phyloP scores from a whole-genome alignment of 1,140 invertebrate genomes.

The Sycophaga agraensis region DNA sequence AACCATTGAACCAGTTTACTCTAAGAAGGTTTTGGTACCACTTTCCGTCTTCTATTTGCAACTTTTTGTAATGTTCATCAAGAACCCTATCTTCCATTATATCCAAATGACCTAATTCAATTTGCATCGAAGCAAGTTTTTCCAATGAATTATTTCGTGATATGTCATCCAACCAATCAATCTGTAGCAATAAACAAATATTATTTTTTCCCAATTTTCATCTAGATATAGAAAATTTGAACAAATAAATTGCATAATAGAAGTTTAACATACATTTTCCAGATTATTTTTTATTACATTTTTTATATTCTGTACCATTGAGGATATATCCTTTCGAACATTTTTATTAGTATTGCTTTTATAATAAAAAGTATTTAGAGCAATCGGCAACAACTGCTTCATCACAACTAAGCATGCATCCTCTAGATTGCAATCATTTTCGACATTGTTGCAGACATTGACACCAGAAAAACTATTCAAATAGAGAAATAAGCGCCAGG shows the following conservation, averaged over 20 bases:
- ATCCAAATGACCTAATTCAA: constrained; percentile 63
- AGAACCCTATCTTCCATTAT: constrained; percentile 61
- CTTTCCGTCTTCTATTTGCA: constrained; percentile 59
- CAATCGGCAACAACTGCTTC: background rate
- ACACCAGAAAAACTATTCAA: background rate
- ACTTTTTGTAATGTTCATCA: constrained; percentile 58
- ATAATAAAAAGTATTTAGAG: background rate
- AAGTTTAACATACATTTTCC: background rate
- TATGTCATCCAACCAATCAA: constrained; percentile 71
- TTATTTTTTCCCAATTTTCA: background rate
- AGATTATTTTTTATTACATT: background rate
- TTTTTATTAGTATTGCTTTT: background rate
- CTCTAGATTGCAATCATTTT: background rate
- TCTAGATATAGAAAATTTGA: no score
- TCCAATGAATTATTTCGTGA: constrained; percentile 62
- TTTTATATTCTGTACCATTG: background rate
- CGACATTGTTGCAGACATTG: no score
- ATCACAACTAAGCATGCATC: background rate
- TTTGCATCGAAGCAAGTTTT: constrained; percentile 60
- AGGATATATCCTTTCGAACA: background rate
- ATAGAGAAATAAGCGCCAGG: background rate
- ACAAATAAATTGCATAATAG: background rate
- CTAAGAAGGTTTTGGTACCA: constrained; percentile 65
- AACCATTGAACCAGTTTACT: constrained; percentile 66
- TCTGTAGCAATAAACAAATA: constrained; percentile 29